These are phyloP conservation scores for Venusia cambrica DNA, from an alignment of 2,888 invertebrate genomes.

Conservation along the genomic window DNA sequence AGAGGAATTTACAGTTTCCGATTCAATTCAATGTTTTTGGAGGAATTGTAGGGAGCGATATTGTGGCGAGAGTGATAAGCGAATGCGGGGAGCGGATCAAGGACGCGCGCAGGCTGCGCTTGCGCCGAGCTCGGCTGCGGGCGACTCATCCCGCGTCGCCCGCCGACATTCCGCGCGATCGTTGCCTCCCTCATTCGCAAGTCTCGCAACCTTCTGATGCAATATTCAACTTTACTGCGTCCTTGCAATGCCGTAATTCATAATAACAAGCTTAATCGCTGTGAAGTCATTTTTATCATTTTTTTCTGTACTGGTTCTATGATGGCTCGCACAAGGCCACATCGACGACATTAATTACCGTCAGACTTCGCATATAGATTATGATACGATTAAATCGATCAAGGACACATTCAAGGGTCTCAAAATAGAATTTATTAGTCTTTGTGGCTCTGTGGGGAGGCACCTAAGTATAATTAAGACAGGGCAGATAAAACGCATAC, in stretches of 20 bases:
- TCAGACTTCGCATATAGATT: conserved; percentile 49
- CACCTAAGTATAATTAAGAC: conserved; percentile 11
- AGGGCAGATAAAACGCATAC: conserved; percentile 10
- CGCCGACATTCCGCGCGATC: conserved; percentile 73
- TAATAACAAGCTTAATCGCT: conserved; percentile 73
- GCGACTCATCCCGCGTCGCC: too few relatives aligned
- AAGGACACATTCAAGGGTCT: conserved; percentile 20
- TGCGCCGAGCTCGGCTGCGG: conserved; percentile 26
- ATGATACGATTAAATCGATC: conserved; percentile 45
- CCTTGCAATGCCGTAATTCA: conserved; percentile 81
- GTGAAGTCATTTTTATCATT: conserved; percentile 68
- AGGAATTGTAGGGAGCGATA: too few relatives aligned
- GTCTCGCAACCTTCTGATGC: conserved; percentile 72
- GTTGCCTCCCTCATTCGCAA: conserved; percentile 70
- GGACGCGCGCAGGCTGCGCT: conserved; percentile 27
- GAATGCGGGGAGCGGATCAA: conserved; percentile 17
- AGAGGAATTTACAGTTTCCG: too few relatives aligned
- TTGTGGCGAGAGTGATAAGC: conserved; percentile 5
- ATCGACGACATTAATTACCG: conserved; percentile 63
- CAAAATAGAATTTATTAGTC: conserved; percentile 26
- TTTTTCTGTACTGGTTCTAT: conserved; percentile 57
- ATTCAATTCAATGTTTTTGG: too few relatives aligned
- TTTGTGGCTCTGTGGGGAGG: conserved; percentile 14
- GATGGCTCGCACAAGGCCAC: conserved; percentile 63
- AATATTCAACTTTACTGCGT: conserved; percentile 80